Percentiles rank a stretch among this genome's conserved stretches.
Conservation (phyloP, 1,140 invertebrate genomes). For the Cecropterus lyciades region DNA sequence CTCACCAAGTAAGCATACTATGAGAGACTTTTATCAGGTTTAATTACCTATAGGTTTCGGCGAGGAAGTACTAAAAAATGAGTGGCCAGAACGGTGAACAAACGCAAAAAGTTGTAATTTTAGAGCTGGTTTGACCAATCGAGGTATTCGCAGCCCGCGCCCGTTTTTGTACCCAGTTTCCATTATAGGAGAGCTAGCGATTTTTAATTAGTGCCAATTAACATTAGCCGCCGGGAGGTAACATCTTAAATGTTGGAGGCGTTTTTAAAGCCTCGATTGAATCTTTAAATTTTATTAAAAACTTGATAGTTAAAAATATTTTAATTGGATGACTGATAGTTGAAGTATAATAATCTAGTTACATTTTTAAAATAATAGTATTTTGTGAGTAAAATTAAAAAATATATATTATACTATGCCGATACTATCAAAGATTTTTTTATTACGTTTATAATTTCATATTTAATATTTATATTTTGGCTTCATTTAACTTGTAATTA, state of each 20-base stretch:
- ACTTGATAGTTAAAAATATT: no score
- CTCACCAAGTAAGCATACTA: background rate
- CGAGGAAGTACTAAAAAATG: conserved; percentile 69
- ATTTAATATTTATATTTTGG: no score
- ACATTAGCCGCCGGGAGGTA: background rate
- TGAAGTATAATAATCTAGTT: no score
- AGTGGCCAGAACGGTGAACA: conserved; percentile 61
- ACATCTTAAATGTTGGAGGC: background rate
- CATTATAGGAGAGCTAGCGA: conserved; percentile 37
- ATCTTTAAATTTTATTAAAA: background rate
- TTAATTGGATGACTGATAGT: no score
- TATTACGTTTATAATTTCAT: no score
- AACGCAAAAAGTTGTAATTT: conserved; percentile 76
- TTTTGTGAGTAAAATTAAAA: no score
- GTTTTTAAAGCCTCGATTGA: background rate
- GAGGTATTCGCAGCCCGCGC: conserved; percentile 58
- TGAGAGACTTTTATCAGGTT: background rate
- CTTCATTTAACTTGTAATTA: no score
- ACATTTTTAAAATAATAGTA: no score
- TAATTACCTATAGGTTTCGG: conserved; percentile 56
- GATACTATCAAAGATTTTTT: no score
- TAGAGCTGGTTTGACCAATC: conserved; percentile 75
- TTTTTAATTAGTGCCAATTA: conserved; percentile 29
- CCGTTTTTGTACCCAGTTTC: conserved; percentile 29
- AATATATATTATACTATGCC: no score